A percentile compares a stretch with the other conserved stretches of the same genome.
phyloP scores from a whole-genome alignment of 1,140 invertebrate species.

The Helicoverpa zea region DNA sequence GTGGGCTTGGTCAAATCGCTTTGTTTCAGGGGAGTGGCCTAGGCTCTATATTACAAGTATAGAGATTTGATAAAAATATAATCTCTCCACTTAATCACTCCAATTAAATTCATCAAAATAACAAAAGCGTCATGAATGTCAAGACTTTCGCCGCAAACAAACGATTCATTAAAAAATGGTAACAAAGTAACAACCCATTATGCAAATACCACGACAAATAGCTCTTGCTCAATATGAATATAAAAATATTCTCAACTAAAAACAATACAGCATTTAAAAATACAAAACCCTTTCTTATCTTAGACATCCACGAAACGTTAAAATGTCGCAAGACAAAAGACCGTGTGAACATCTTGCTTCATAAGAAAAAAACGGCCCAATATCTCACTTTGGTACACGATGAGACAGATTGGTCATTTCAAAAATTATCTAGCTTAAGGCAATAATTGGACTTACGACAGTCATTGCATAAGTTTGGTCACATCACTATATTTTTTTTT shows the following conservation, averaged over 20 bases:
- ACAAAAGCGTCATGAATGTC: background rate
- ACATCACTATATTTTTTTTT: constrained; percentile 62
- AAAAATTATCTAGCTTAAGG: constrained; percentile 72
- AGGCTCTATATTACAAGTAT: too few species aligned
- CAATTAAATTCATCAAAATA: too few species aligned
- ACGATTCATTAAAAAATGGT: background rate
- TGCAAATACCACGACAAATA: constrained; percentile 58
- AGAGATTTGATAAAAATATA: too few species aligned
- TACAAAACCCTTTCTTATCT: constrained; percentile 75
- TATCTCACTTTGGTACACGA: constrained; percentile 67
- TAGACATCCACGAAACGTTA: constrained; percentile 67
- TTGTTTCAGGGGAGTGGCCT: too few species aligned
- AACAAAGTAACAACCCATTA: constrained; percentile 46
- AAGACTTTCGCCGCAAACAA: constrained; percentile 38
- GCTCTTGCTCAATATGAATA: constrained; percentile 66
- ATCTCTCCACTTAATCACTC: too few species aligned
- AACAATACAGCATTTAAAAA: constrained; percentile 75
- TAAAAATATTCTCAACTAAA: constrained; percentile 62
- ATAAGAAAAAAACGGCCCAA: constrained; percentile 62
- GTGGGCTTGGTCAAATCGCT: too few species aligned
- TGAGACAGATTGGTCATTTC: constrained; percentile 67
- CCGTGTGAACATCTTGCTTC: constrained; percentile 75
- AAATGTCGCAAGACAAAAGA: constrained; percentile 69
- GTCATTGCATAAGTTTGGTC: constrained; percentile 62
- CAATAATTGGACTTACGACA: constrained; percentile 66